phyloP scores from a whole-genome alignment of 2,888 invertebrate species.

The Molorchus minor region DNA sequence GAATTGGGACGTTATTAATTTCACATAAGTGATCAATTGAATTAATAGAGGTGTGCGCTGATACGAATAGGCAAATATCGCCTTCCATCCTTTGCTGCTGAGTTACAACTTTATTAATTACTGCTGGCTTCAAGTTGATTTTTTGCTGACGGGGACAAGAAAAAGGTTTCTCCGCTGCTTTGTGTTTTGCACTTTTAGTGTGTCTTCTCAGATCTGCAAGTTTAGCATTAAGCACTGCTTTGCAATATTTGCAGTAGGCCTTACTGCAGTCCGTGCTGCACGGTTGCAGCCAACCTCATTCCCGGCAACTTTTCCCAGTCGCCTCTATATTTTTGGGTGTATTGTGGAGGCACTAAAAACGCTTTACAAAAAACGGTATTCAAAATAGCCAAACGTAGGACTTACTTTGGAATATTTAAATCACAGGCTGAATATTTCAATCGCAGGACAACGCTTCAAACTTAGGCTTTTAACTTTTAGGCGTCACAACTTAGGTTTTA shows the following conservation, averaged over 20 bases:
- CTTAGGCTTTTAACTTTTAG: too few species aligned
- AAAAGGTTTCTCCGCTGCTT: background rate
- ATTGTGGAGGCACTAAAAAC: too few species aligned
- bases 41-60: background rate
- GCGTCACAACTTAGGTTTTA: too few species aligned
- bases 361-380: too few species aligned
- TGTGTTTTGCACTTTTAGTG: background rate
- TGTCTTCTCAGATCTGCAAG: background rate
- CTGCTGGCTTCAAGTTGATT: background rate
- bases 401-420: too few species aligned
- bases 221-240: background rate
- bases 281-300: background rate
- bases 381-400: too few species aligned
- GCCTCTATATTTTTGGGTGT: background rate
- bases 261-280: background rate
- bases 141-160: background rate
- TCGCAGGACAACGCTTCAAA: too few species aligned
- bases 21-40: background rate
- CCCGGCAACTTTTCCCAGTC: background rate
- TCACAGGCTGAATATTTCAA: too few species aligned
- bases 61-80: background rate
- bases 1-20: background rate
- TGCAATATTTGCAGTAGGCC: background rate
- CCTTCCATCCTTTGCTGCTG: background rate
- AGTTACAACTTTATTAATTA: background rate